Conservation (phyloP, 1,140 invertebrate species). For the Limonius californicus region DNA sequence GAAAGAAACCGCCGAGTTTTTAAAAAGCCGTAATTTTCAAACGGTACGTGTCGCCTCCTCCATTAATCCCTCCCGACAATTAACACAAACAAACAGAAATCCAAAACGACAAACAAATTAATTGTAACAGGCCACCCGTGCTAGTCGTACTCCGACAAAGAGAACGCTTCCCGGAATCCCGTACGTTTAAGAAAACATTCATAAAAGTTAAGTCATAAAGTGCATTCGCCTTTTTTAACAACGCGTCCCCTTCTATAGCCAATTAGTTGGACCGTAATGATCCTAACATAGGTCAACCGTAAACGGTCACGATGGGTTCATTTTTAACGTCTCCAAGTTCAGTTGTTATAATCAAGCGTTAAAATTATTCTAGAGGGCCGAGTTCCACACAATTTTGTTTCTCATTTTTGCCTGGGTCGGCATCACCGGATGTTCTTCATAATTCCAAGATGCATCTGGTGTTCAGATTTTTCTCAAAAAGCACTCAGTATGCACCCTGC, state of each 20-base stretch:
- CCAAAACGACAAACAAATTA: background rate
- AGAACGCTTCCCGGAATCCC: background rate
- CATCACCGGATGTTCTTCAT: background rate
- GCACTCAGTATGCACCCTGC: background rate
- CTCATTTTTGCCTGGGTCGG: background rate
- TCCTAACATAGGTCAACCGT: slow-evolving; percentile 1
- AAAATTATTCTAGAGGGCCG: no score
- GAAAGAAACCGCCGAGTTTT: no score
- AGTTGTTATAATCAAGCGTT: background rate
- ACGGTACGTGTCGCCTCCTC: background rate
- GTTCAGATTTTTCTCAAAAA: background rate
- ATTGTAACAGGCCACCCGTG: background rate
- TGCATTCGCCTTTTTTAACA: background rate
- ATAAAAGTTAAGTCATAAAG: background rate
- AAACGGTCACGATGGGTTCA: background rate
- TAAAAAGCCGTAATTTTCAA: no score
- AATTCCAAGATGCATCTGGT: background rate
- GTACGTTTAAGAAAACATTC: background rate
- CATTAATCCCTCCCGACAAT: background rate
- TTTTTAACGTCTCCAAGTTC: background rate
- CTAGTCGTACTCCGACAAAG: background rate
- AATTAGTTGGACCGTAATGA: slow-evolving; percentile 1
- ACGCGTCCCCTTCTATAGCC: background rate
- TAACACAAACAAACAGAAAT: background rate
- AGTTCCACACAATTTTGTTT: background rate